phyloP scores from a whole-genome alignment of 2,113 vertebrate genomes.

The Crotalus tigris region DNA sequence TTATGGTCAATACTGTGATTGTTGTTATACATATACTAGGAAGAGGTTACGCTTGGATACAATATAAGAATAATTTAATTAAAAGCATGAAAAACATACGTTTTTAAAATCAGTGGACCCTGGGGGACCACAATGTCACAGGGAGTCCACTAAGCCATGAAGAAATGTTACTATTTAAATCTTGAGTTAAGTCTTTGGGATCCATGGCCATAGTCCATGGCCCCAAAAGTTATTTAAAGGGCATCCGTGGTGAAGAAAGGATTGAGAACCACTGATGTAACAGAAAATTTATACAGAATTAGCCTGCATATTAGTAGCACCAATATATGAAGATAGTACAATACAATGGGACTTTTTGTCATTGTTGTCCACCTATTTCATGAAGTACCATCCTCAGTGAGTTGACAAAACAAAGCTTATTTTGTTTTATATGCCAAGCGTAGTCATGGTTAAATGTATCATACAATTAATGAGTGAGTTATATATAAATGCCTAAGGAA shows the following conservation, averaged over 20 bases:
- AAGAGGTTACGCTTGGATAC: not conserved
- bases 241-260: not conserved
- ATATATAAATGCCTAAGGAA: not conserved
- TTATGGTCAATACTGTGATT: not conserved
- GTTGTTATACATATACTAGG: not conserved
- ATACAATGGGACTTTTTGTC: not conserved
- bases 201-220: not conserved
- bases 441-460: not conserved
- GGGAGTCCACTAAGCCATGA: not conserved
- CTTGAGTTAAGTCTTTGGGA: not conserved
- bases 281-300: not conserved
- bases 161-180: not conserved
- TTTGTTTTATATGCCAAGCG: not conserved
- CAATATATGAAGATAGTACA: not conserved
- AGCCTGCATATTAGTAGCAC: not conserved
- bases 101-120: not conserved
- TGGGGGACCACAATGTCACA: not conserved
- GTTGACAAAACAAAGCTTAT: not conserved
- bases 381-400: not conserved
- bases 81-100: not conserved
- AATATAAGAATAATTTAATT: not conserved
- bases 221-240: not conserved
- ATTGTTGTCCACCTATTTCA: not conserved
- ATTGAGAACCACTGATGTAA: not conserved
- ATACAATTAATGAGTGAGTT: not conserved